Evolutionary conservation across 2,797 vertebrate genomes (phyloP), one percentile per base, ranked within the genome.

Genomic region (Enteromius radiatus): DNA sequence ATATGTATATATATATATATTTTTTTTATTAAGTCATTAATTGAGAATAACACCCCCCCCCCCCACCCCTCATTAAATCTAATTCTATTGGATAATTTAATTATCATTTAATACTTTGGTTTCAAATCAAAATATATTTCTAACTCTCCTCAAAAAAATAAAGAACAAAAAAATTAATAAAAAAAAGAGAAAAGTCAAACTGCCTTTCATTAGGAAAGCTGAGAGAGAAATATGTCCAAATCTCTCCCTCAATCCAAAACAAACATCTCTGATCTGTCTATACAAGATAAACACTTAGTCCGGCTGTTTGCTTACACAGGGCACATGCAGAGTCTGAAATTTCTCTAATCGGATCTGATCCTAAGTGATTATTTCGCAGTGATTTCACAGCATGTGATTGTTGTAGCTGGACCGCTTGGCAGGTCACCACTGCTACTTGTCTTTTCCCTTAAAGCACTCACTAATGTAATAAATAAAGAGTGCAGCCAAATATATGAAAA

Each of bases 201-300:
- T 1, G 52, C 21, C 68, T 64, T 83, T 77, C 59, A 73, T 82
- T 59, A 83, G 67, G 17, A 79, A 67, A 76, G 65, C 43, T 52
- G 33, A 10, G 36, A 71, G n/a, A 59, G 15, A 33, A 67, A 79
- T 47, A 41, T n/a, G 26, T 76, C 41, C 43, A 80, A 28, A 80
- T 54, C 17, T n/a, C 21, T 43, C 26, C 10, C 33, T 67, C 7
- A 23, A 49, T 84, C 81, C 85, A 86, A 78, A 81, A 75, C 73
- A 78, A 86, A 86, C 43, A 81, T 86, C 38, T 79, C 54, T 54
- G 56, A 70, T 47, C 41, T 71, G 64, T 47, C 15, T 73, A 65
- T 21, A 47, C 65, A 71, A 80, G 67, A 77, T 73, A 54, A 73
- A 83, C 56, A 33, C 36, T 31, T 41, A 28, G 45, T 47, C 17